phyloP scores from a whole-genome alignment of 1,140 invertebrate genomes.

The Paracyclopina nana region DNA sequence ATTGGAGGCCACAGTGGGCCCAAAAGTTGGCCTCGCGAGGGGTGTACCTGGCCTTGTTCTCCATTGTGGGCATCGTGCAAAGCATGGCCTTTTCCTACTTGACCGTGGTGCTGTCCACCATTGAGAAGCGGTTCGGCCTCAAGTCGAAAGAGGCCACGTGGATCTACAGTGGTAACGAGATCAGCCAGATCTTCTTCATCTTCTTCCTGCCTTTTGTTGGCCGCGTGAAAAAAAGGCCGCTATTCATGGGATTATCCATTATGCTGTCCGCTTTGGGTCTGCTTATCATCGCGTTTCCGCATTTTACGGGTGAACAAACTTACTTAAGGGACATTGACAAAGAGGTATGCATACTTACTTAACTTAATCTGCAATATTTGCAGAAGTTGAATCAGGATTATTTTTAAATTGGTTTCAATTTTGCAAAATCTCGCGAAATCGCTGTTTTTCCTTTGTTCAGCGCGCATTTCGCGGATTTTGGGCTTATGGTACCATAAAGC shows the following conservation, averaged over 20 bases:
- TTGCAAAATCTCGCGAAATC: too few relatives aligned
- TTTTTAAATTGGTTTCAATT: too few relatives aligned
- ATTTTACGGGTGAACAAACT: conserved; percentile 2
- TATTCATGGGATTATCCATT: conserved; percentile 8
- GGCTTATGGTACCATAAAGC: too few relatives aligned
- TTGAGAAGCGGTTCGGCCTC: conserved; percentile 13
- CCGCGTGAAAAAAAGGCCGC: neutral
- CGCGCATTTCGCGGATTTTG: too few relatives aligned
- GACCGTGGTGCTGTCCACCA: conserved; percentile 6
- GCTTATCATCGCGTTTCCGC: neutral
- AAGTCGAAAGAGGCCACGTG: conserved; percentile 11
- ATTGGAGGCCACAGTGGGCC: conserved; percentile 11
- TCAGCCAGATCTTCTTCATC: conserved; percentile 13
- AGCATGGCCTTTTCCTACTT: conserved; percentile 10
- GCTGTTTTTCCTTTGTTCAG: too few relatives aligned
- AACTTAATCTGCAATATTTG: too few relatives aligned
- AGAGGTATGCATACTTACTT: too few relatives aligned
- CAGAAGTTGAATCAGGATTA: too few relatives aligned
- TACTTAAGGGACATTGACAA: too few relatives aligned
- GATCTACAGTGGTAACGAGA: conserved; percentile 15
- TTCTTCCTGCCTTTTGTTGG: conserved; percentile 4
- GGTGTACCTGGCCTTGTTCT: conserved; percentile 1
- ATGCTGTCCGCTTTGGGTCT: conserved; percentile 1
- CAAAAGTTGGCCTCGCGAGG: conserved; percentile 1
- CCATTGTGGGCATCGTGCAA: neutral